These are phyloP conservation scores for Cirrhinus mrigala DNA, from an alignment of 2,797 vertebrate species.

Conservation along the genomic window DNA sequence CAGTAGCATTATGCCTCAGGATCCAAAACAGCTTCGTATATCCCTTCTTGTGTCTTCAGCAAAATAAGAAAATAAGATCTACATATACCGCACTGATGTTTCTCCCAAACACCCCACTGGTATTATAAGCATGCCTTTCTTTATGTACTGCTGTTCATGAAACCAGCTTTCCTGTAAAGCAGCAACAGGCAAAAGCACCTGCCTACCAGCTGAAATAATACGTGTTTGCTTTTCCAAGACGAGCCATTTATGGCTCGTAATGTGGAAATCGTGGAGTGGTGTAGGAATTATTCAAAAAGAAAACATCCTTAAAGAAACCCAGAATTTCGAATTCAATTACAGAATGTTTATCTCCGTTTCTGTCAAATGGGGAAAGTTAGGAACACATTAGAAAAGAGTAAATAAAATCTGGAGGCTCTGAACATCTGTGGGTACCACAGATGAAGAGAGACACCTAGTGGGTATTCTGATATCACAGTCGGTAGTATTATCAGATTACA, in stretches of 20 bases:
- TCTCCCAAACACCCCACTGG: conserved; percentile 1
- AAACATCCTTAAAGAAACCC: conserved; percentile 59
- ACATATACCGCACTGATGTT: background rate
- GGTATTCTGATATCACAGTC: conserved; percentile 51
- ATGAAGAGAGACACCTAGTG: conserved; percentile 77
- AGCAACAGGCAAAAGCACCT: conserved; percentile 23
- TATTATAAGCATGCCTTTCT: conserved; percentile 29
- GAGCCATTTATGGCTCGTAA: background rate
- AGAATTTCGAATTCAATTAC: conserved; percentile 63
- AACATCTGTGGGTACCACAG: conserved; percentile 52
- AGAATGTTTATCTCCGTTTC: conserved; percentile 59
- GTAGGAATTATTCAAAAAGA: conserved; percentile 57
- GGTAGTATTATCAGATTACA: conserved; percentile 53
- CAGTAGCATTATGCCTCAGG: background rate
- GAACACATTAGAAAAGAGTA: conserved; percentile 61
- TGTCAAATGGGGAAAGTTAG: conserved; percentile 60
- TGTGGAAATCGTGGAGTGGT: conserved; percentile 25
- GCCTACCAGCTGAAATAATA: conserved; percentile 28
- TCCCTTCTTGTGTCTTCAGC: background rate
- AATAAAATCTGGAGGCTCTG: conserved; percentile 33
- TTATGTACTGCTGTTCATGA: conserved; percentile 22
- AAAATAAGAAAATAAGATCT: conserved; percentile 32
- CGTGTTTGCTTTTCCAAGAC: conserved; percentile 25
- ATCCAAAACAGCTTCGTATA: background rate
- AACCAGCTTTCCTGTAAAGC: conserved; percentile 21